Evolutionary conservation across 2,113 vertebrate genomes (phyloP).

Genomic region (Megalops atlanticus): DNA sequence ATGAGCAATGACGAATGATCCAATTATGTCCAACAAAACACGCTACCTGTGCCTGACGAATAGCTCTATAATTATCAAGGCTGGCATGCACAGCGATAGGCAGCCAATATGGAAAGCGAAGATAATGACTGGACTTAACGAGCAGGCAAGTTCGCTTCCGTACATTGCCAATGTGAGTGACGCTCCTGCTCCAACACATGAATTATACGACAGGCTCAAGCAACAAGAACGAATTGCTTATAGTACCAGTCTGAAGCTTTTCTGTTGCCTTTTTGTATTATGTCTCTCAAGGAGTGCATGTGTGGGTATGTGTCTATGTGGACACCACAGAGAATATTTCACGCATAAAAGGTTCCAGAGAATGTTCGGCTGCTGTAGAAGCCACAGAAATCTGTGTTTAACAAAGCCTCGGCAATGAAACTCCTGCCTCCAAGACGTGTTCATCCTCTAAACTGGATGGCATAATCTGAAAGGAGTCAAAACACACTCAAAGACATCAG

Average conservation of each 20-base stretch:
- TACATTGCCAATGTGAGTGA: neutral
- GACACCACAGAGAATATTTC: constrained; percentile 2
- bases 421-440: neutral
- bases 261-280: no score
- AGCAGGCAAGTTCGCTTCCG: neutral
- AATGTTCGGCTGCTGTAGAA: neutral
- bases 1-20: constrained; percentile 26
- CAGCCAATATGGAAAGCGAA: constrained; percentile 28
- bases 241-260: neutral
- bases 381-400: neutral
- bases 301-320: no score
- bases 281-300: no score
- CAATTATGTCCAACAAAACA: constrained; percentile 38
- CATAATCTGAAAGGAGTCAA: constrained; percentile 5
- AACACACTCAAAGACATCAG: constrained; percentile 12
- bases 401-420: neutral
- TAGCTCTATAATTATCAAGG: constrained; percentile 38
- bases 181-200: neutral
- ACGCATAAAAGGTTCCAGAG: neutral
- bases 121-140: constrained; percentile 29
- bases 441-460: constrained; percentile 8
- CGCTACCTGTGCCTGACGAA: constrained; percentile 41
- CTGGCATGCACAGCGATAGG: constrained; percentile 23
- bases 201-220: neutral
- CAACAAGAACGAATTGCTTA: neutral